phyloP scores from a whole-genome alignment of 2,888 invertebrate genomes.

The Ctena decussata region DNA sequence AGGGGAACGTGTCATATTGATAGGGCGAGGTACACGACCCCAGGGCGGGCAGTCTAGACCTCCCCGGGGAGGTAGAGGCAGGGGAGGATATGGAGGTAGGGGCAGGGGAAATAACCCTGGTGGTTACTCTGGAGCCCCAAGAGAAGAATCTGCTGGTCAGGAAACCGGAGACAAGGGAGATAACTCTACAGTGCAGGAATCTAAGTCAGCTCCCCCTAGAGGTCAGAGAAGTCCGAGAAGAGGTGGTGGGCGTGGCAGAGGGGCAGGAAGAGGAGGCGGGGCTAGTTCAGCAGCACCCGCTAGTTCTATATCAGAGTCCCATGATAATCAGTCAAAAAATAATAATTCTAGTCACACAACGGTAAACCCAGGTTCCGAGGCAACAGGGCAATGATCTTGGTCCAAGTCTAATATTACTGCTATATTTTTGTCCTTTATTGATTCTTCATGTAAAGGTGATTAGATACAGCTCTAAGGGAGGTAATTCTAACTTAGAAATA shows the following conservation, averaged over 20 bases:
- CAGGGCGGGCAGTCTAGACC: constrained; percentile 41
- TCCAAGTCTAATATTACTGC: not conserved
- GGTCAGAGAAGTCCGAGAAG: not conserved
- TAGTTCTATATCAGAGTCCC: not conserved
- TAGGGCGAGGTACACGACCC: constrained; percentile 55
- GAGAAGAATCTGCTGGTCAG: not conserved
- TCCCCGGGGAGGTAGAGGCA: constrained; percentile 46
- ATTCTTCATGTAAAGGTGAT: too few relatives aligned
- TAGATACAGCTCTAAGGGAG: too few relatives aligned
- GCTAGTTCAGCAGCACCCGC: not conserved
- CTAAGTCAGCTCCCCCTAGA: constrained; percentile 1
- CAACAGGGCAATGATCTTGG: not conserved
- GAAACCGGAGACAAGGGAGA: not conserved
- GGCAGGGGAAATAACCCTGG: constrained; percentile 21
- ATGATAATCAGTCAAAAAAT: not conserved
- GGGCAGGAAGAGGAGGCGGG: constrained; percentile 1
- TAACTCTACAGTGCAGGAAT: not conserved
- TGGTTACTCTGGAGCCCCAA: not conserved
- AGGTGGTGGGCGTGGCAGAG: constrained; percentile 3
- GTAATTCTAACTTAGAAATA: too few relatives aligned
- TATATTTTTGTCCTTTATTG: not conserved
- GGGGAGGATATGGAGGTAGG: constrained; percentile 50
- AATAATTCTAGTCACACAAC: not conserved
- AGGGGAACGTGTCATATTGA: constrained; percentile 64
- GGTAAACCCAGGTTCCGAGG: not conserved